Percentiles rank a stretch among this genome's conserved stretches.
phyloP scores from a whole-genome alignment of 2,797 vertebrate species.

The Mycteria americana region DNA sequence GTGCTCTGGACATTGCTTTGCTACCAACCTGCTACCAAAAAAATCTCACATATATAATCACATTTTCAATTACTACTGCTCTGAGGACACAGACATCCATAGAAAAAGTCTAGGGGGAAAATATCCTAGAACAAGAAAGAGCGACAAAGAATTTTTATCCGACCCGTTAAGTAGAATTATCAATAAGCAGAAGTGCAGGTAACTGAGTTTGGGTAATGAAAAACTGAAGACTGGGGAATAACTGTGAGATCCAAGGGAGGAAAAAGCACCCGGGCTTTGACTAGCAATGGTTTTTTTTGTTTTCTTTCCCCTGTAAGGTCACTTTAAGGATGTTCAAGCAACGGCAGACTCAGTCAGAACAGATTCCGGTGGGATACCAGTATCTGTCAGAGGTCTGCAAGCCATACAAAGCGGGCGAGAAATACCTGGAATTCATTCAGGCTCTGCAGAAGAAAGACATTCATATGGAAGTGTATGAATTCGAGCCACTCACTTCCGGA shows the following conservation, averaged over 20 bases:
- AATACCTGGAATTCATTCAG: conserved; percentile 84
- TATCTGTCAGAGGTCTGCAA: conserved; percentile 81
- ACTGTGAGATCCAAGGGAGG: not conserved
- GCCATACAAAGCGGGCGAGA: conserved; percentile 83
- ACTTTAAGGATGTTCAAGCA: conserved; percentile 89
- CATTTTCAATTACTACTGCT: not conserved
- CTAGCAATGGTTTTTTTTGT: rapidly evolving
- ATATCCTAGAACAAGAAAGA: not conserved
- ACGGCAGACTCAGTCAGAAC: conserved; percentile 81
- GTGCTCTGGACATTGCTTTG: not conserved
- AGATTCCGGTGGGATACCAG: conserved; percentile 79
- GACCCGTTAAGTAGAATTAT: not conserved
- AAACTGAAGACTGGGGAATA: not conserved
- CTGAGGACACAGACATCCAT: not conserved
- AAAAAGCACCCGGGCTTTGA: not conserved
- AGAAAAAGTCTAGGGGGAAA: not conserved
- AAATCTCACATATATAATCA: no score
- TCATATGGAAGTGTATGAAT: conserved; percentile 73
- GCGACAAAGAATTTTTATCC: not conserved
- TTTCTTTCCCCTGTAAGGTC: conserved; percentile 67
- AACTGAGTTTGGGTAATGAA: not conserved
- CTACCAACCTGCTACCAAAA: not conserved
- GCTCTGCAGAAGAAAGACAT: conserved; percentile 59
- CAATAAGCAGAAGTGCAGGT: not conserved
- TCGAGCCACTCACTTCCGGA: conserved; percentile 78